Conservation (phyloP, 1,140 invertebrate genomes). For the Pseudomyrmex flavicornis region DNA sequence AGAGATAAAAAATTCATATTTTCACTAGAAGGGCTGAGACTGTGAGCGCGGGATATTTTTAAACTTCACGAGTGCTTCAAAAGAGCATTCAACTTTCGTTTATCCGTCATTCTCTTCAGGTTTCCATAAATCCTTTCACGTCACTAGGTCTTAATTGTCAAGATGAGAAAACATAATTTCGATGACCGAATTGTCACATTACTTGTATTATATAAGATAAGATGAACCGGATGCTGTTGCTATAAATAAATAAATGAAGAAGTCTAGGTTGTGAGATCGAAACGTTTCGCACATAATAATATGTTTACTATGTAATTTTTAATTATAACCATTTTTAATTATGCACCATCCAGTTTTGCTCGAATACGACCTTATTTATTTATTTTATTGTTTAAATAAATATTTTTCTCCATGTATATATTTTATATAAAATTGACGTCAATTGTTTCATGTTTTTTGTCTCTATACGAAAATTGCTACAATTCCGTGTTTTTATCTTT, state of each 20-base stretch:
- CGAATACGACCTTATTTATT: too few relatives aligned
- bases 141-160: neutral
- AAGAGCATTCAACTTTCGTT: constrained; percentile 67
- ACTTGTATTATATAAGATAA: neutral
- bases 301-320: too few relatives aligned
- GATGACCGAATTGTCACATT: neutral
- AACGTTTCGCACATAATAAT: too few relatives aligned
- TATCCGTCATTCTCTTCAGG: constrained; percentile 38
- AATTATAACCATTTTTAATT: too few relatives aligned
- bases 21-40: constrained; percentile 80
- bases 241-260: too few relatives aligned
- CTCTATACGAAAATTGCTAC: too few relatives aligned
- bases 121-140: constrained; percentile 38
- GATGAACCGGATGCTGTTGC: neutral
- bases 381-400: too few relatives aligned
- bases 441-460: neutral
- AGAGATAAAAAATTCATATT: constrained; percentile 80
- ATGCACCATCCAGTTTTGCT: too few relatives aligned
- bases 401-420: too few relatives aligned
- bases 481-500: neutral
- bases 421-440: neutral
- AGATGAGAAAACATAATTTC: neutral
- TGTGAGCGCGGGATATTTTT: constrained; percentile 65
- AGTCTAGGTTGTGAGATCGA: too few relatives aligned
- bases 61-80: constrained; percentile 56